Base-by-base conservation (phyloP, 2,888 invertebrate species). In the Monopis laevigella region DNA sequence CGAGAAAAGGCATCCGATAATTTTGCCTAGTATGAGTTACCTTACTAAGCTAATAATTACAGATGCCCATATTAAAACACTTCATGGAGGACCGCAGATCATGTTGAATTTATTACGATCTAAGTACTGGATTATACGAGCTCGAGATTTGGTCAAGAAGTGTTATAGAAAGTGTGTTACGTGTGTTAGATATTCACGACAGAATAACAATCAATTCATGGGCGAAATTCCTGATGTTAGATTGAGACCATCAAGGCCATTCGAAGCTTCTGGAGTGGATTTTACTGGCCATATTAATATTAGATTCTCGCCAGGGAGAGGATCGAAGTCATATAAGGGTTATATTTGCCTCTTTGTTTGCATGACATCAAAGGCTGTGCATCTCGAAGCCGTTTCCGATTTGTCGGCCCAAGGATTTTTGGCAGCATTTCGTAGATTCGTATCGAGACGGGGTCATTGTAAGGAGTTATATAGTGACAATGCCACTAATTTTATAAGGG, bases 371-470 rank as follows among this genome's bases (percentile, higher is more conserved):
- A 45, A 47, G 6, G 58, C 55, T 0, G 42, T 56, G 5, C 58
- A 58, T 39, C 28, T 60, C 0, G 60, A 62, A 39, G 42, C 49
- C 2, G 56, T 59, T 1, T 47, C 48, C 1, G 54, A 54, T 8
- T 43, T 59, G 2, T 50, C 54, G 1, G 42, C 56, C 1, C 45
- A 53, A 42, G 55, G 49, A 1, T 55, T 55, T 43, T 12, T 54
- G 2, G 49, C 50, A 2, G 53, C 49, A 0, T 55, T 50, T 18
- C 46, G 38, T 7, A 35, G 53, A 1, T 54, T 54, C 34, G 40
- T 42, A 0, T 41, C 51, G 2, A 32, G 50, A 3, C 11, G 13
- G 36, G n/a, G n/a, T n/a, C n/a, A n/a, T n/a, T n/a, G n/a, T n/a
- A n/a, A n/a, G n/a, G n/a, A n/a, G n/a, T n/a, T n/a, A n/a, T n/a